Base-by-base conservation (phyloP, 2,113 vertebrate species). In the Verasper variegatus region DNA sequence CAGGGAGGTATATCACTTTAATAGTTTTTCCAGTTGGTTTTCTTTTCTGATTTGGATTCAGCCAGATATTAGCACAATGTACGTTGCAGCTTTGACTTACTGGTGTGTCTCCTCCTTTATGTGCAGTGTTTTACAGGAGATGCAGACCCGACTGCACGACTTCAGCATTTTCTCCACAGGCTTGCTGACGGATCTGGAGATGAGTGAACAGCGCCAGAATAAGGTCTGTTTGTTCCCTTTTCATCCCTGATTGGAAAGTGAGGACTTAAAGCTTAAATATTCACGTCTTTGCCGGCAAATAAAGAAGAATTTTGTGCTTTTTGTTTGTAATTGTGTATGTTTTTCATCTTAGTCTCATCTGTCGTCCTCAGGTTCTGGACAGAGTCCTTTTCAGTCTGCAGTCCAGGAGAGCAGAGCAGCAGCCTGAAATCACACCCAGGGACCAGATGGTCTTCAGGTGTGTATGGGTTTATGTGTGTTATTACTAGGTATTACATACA, bases 81-180 rank as follows among this genome's bases (percentile, higher is more conserved):
- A 51, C 15, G 2, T 51, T 15, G 18, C 18, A 18, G 47, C 18
- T 51, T 17, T 51, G 51, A 61, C 4, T 62, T 7, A 49, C 8
- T 45, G 2, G 13, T 74, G 26, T 78, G 26, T 27, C 47, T 49
- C 12, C 63, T 1, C 11, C 12, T 88, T 21, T 78, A 20, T 87
- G 74, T 65, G 2, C 67, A 99, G 98, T 81, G 74, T 87, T 31
- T 86, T 95, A 0, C 87, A 90, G 9, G 95, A 97, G 60, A 95
- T 96, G 45, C 94, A 95, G 85, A 93, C 91, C 45, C 90, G 94
- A 6, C 77, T 99, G 77, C 95, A 93, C 74, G 93, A 93, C 74
- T 88, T 97, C 27, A 84, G 81, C 83, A 92, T 88, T 68, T 94
- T 88, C 57, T 94, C 96, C 80, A 80, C 86, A 0, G 72, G 91